These are phyloP conservation scores for Dufourea novaeangliae DNA, from an alignment of 1,140 invertebrate genomes.

Conservation along the genomic window DNA sequence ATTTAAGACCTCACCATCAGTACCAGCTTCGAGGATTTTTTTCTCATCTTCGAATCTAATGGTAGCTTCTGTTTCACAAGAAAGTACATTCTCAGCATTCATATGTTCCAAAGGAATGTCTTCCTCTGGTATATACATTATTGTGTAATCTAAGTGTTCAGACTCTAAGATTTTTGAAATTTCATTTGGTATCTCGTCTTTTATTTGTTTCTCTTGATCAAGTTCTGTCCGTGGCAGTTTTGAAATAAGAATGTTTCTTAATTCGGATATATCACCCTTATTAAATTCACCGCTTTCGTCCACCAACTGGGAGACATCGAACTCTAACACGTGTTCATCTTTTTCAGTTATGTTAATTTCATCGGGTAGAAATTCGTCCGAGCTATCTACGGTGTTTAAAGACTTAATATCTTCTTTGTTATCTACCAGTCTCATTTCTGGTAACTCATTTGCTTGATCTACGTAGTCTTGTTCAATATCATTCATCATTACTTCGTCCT, in stretches of 20 bases:
- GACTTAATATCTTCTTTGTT: background rate
- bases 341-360: constrained; percentile 2
- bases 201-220: constrained; percentile 16
- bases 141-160: constrained; percentile 51
- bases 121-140: constrained; percentile 63
- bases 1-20: background rate
- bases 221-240: background rate
- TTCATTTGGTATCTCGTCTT: constrained; percentile 48
- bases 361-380: background rate
- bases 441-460: constrained; percentile 1
- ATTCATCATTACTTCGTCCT: constrained; percentile 31
- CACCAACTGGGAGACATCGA: constrained; percentile 21
- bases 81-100: background rate
- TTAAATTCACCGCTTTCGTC: constrained; percentile 10
- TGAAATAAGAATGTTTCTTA: constrained; percentile 18
- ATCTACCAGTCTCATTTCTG: background rate
- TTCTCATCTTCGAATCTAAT: constrained; percentile 23
- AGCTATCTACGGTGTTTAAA: background rate
- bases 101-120: constrained; percentile 23
- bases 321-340: constrained; percentile 5
- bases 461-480: constrained; percentile 13
- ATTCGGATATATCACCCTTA: background rate
- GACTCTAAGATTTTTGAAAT: constrained; percentile 51
- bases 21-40: background rate
- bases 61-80: background rate